Base-by-base conservation (phyloP, 2,888 invertebrate species). In the Azorinus chamasolen region DNA sequence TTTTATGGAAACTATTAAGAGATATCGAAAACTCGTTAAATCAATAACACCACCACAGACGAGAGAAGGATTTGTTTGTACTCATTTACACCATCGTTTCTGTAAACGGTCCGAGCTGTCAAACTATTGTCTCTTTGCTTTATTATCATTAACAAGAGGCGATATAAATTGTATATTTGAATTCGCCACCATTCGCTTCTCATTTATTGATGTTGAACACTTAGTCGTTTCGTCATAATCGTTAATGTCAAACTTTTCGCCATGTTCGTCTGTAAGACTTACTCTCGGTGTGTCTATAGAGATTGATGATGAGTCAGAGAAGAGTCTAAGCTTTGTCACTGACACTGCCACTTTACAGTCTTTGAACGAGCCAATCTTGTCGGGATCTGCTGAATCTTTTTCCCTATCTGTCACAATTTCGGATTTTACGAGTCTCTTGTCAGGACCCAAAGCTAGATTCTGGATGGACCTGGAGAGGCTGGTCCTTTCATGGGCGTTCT, bases 131-230 rank as follows among this genome's bases (percentile, higher is more conserved):
- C 78, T 27, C 37, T 79, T 79, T 5, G 79, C 79, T 20, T 63
- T 70, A 6, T 43, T 50, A 18, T 74, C 71, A 41, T 51, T 66
- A 6, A 39, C 58, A 14, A 64, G 41, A 27, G 79, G 79, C 10
- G 71, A 79, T 27, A 71, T 68, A 53, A 79, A 79, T 3, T 74
- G 27, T 43, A 79, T 64, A 51, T 79, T 79, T 20, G 74, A 64
- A 58, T 70, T 79, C 24, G 27, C 57, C 8, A 79, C 63, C 8
- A 68, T 20, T 41, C 64, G 62, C 32, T 70, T 79, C 57, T 69
- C 62, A 32, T 5, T 16, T 24, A 16, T 43, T 22, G 39, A 55
- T 18, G 18, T 68, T 10, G 37, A 37, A 6, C 22, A 24, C 16
- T 57, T 48, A 14, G 62, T 57, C 14, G 22, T 43, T 18, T 48